Base-by-base conservation (phyloP, 2,888 invertebrate species). In the Heliconius erato region DNA sequence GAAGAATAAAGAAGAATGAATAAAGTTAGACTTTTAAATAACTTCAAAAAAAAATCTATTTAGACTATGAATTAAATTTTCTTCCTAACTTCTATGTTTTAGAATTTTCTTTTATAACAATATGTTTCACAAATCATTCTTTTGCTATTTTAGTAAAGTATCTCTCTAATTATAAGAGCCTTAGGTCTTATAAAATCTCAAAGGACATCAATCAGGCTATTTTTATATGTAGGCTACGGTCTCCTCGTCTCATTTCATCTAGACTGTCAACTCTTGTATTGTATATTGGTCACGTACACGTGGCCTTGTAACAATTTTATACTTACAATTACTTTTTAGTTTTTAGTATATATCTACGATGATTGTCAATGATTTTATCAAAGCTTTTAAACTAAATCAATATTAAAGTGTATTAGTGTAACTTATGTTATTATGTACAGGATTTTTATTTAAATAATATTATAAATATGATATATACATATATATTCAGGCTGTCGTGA, bases 231-330 rank as follows among this genome's bases (percentile, higher is more conserved):
- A 35, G 14, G 14, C n/a, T 35, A n/a, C n/a, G 7, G 1, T 0
- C 35, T 35, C n/a, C 35, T 59, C 59, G n/a, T n/a, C n/a, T 76
- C 35, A 59, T 54, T 74, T 65, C n/a, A 77, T 77, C 23, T 67
- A 63, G 44, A 40, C 40, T 19, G 5, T 44, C 14, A 35, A 35
- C 35, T 35, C 35, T n/a, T 12, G 26, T 35, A 44, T n/a, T 26
- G 28, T 67, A 44, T 26, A 67, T 78, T 44, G 28, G 28, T 67
- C 78, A 67, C 78, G 78, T 28, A 67, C 23, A 78, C 28, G 28
- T 67, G 40, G 23, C 67, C 44, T 67, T 78, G 78, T 67, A 28
- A 16, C n/a, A 63, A 76, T 76, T 67, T 67, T 35, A 49, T 49
- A 78, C 2, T 11, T 40, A 40, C 16, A 40, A 78, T 44, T 49